A percentile compares a stretch with the other conserved stretches of the same genome.
Evolutionary conservation across 2,888 invertebrate genomes (phyloP).

Genomic region (Hermodice carunculata): DNA sequence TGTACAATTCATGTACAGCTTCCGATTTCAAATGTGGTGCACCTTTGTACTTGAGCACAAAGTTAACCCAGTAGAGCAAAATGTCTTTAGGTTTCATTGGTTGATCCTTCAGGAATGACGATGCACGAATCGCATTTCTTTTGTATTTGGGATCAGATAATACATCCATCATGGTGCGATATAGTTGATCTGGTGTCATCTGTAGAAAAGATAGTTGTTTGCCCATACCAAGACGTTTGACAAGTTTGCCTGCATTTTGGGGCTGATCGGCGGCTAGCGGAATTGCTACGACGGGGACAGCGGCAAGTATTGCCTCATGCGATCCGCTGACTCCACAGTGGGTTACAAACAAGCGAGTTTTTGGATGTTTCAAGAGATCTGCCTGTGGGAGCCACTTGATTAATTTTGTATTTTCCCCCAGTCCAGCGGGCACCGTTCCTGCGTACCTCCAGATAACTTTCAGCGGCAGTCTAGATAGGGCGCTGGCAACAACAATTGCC

Average conservation of each 20-base stretch:
- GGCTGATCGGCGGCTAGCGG: constrained; percentile 70
- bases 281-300: constrained; percentile 69
- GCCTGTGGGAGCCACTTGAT: constrained; percentile 39
- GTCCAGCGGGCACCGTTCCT: neutral
- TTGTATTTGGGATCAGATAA: constrained; percentile 19
- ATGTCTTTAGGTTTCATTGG: constrained; percentile 20
- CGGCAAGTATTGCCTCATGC: constrained; percentile 75
- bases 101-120: constrained; percentile 27
- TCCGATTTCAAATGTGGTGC: constrained; percentile 30
- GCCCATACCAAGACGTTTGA: constrained; percentile 58
- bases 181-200: constrained; percentile 17
- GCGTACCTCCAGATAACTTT: neutral
- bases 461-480: neutral
- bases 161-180: constrained; percentile 16
- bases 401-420: neutral
- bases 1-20: constrained; percentile 16
- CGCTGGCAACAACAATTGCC: neutral
- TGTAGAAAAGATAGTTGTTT: constrained; percentile 38
- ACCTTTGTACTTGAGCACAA: constrained; percentile 31
- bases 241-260: constrained; percentile 39
- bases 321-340: constrained; percentile 82
- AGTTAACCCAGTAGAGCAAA: constrained; percentile 34
- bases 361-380: constrained; percentile 74
- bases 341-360: constrained; percentile 78
- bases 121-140: constrained; percentile 19